Evolutionary conservation across 92 coral and sea anemone species (phyloP).

Genomic region (Epizoanthus illoricatus): DNA sequence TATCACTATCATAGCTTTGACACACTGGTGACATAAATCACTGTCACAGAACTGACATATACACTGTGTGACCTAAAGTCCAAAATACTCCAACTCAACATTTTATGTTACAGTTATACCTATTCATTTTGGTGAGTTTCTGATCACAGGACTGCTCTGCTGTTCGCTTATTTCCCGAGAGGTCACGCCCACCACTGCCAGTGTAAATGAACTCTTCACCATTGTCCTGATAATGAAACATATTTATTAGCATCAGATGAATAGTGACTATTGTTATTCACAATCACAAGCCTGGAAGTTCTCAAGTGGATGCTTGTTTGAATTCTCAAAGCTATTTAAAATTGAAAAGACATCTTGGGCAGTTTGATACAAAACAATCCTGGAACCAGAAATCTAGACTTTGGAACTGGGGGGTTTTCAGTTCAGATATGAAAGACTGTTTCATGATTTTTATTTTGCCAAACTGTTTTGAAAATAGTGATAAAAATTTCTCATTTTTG

Average conservation of each 20-base stretch:
- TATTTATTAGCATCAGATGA: not conserved
- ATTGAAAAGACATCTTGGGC: too few species aligned
- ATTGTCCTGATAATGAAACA: slow-evolving; percentile 63
- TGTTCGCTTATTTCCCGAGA: slow-evolving; percentile 97
- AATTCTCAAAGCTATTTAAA: not conserved
- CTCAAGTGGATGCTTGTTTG: not conserved
- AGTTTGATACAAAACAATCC: too few species aligned
- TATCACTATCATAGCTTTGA: too few species aligned
- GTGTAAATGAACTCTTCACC: slow-evolving; percentile 96
- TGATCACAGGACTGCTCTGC: slow-evolving; percentile 99
- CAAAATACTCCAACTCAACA: not conserved
- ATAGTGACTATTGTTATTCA: too few species aligned
- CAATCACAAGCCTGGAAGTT: too few species aligned
- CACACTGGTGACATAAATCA: not conserved
- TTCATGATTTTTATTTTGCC: too few species aligned
- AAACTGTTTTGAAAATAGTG: too few species aligned
- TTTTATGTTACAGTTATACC: slow-evolving; percentile 26
- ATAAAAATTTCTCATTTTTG: too few species aligned
- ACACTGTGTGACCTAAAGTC: too few species aligned
- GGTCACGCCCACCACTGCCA: slow-evolving; percentile 98
- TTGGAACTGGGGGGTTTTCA: too few species aligned
- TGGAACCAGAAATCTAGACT: too few species aligned
- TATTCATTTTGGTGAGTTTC: slow-evolving; percentile 95
- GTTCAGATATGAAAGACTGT: too few species aligned
- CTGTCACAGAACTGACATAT: not conserved